Evolutionary conservation across 2,113 vertebrate species (phyloP).

Genomic region (Scomber japonicus): DNA sequence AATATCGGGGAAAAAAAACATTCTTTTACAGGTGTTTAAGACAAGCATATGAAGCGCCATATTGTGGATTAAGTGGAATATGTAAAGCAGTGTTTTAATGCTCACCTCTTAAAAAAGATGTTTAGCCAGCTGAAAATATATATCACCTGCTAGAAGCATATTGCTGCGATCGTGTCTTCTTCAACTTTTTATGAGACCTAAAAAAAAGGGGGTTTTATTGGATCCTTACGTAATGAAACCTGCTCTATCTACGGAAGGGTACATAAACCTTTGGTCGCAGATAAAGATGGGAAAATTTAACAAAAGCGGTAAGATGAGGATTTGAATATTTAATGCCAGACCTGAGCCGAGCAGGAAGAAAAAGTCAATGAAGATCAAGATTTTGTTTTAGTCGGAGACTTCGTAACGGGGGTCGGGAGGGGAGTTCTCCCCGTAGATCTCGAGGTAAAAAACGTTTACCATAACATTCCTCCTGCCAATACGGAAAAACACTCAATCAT

Average conservation of each 20-base stretch:
- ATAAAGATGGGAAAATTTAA: constrained; percentile 6
- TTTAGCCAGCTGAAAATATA: constrained; percentile 45
- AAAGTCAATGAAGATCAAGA: constrained; percentile 23
- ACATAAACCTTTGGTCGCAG: constrained; percentile 31
- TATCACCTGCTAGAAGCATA: constrained; percentile 4
- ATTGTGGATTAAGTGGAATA: constrained; percentile 10
- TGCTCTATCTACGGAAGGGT: constrained; percentile 11
- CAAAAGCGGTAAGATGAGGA: constrained; percentile 23
- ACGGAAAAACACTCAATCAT: constrained; percentile 6
- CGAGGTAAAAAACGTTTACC: too few species aligned
- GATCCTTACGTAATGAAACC: constrained; percentile 37
- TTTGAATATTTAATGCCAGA: constrained; percentile 47
- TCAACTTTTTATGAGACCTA: constrained; percentile 28
- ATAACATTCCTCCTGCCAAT: background rate
- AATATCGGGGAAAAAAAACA: background rate
- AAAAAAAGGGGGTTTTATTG: constrained; percentile 30
- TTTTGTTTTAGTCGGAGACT: constrained; percentile 20
- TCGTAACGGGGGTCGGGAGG: background rate
- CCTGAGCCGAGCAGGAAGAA: background rate
- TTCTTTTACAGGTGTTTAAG: background rate
- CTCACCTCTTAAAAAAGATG: background rate
- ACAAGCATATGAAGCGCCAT: background rate
- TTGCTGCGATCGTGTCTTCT: constrained; percentile 3
- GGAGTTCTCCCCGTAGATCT: too few species aligned
- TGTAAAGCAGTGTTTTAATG: constrained; percentile 2